Conservation (phyloP, 2,113 vertebrate genomes). For the Thunnus maccoyii region DNA sequence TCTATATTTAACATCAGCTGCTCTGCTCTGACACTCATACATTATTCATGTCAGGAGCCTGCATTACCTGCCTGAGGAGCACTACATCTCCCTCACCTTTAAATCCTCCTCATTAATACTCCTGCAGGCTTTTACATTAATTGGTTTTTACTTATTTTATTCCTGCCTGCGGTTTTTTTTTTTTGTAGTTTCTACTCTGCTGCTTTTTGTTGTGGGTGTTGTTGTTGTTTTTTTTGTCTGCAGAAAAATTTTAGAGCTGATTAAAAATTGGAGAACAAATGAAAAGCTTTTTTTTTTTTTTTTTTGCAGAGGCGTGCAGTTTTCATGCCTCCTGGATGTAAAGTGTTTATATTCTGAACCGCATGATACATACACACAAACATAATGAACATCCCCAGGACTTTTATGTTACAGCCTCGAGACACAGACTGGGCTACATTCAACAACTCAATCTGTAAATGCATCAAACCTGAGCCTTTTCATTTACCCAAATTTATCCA, state of each 20-base stretch:
- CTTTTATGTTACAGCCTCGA: neutral
- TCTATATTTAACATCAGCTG: slow-evolving; percentile 75
- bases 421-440: neutral
- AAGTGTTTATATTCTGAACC: neutral
- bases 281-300: slow-evolving; percentile 24
- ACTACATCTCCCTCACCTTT: slow-evolving; percentile 62
- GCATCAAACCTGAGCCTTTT: too few relatives aligned
- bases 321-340: slow-evolving; percentile 19
- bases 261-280: slow-evolving; percentile 44
- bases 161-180: slow-evolving; percentile 8
- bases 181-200: neutral
- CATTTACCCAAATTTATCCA: too few relatives aligned
- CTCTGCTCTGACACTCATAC: slow-evolving; percentile 60
- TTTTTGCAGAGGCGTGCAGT: slow-evolving; percentile 11
- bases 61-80: slow-evolving; percentile 66
- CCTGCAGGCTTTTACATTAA: slow-evolving; percentile 58
- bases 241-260: slow-evolving; percentile 2
- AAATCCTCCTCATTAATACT: slow-evolving; percentile 59
- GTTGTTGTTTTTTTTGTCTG: slow-evolving; percentile 5
- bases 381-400: neutral
- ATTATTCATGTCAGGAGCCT: slow-evolving; percentile 67
- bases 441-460: neutral
- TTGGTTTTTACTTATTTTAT: slow-evolving; percentile 54
- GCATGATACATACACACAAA: neutral
- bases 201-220: slow-evolving; percentile 9